phyloP scores from a whole-genome alignment of 2,113 vertebrate species.

The Poeciliopsis prolifica region DNA sequence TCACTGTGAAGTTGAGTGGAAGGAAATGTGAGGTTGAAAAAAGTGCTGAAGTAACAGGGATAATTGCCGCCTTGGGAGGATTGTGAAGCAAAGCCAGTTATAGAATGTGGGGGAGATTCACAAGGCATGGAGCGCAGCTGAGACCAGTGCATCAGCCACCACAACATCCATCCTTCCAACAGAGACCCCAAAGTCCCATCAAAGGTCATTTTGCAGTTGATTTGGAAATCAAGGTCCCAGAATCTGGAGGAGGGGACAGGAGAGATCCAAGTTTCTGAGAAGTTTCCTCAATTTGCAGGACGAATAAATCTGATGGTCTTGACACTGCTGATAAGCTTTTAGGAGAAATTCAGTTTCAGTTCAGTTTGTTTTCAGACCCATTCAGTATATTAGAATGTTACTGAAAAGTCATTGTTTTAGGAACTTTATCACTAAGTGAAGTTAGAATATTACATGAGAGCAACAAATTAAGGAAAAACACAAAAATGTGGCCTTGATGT shows the following conservation, averaged over 20 bases:
- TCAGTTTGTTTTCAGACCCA: no score
- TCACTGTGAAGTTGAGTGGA: not conserved
- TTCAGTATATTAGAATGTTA: no score
- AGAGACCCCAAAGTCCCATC: not conserved
- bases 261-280: not conserved
- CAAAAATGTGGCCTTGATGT: no score
- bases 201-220: not conserved
- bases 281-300: not conserved
- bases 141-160: no score
- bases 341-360: no score
- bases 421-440: no score
- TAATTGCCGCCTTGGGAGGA: not conserved
- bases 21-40: not conserved
- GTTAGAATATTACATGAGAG: no score
- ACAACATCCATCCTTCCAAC: no score
- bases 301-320: not conserved
- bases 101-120: not conserved
- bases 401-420: no score
- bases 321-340: not conserved
- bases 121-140: not conserved
- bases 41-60: not conserved
- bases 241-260: not conserved
- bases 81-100: not conserved
- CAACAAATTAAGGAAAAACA: no score
- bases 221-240: not conserved